Conservation (phyloP, 1,140 invertebrate genomes). For the Tetragonula clypearis region DNA sequence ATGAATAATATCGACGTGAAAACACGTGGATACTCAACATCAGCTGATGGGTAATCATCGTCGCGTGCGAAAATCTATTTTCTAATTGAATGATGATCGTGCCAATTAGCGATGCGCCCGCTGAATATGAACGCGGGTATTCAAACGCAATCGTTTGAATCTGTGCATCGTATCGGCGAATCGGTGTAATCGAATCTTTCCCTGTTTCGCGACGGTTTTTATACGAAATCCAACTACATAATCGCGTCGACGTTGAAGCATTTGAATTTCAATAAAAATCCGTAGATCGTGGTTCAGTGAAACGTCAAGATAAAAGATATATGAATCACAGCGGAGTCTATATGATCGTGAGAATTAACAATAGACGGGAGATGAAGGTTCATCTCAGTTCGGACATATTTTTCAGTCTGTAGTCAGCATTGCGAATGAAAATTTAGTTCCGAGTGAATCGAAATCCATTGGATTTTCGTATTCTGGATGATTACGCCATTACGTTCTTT, state of each 20-base stretch:
- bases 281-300: background rate
- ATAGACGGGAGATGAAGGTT: no score
- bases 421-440: no score
- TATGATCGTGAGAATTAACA: background rate
- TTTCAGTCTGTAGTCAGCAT: no score
- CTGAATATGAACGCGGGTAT: background rate
- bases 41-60: background rate
- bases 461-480: background rate
- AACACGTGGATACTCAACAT: background rate
- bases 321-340: background rate
- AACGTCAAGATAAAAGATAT: background rate
- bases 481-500: no score
- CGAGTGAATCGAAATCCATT: no score
- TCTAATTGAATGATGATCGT: slow-evolving; percentile 7
- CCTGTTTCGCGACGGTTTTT: background rate
- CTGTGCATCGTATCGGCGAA: background rate
- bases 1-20: slow-evolving; percentile 2
- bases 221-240: no score
- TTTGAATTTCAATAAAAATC: background rate
- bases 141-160: background rate
- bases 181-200: no score
- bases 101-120: background rate
- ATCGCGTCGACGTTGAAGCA: no score
- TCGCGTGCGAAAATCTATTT: background rate
- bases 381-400: no score